Conservation (phyloP, 2,888 invertebrate species). For the Cheilosia urbana region DNA sequence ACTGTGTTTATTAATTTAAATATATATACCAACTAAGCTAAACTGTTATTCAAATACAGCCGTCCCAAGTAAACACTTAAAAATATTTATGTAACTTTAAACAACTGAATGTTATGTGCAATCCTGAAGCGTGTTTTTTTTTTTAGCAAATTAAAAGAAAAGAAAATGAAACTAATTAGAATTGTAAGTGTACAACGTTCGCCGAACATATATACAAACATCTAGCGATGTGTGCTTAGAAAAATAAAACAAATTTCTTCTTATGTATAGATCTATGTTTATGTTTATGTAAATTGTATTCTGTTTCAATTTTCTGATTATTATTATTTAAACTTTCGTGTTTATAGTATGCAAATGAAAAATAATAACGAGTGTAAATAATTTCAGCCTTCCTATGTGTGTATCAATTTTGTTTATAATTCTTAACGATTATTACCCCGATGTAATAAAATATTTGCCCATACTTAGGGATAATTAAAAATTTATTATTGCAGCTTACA, state of each 20-base stretch:
- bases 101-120: conserved; percentile 57
- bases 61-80: conserved; percentile 71
- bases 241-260: conserved; percentile 16
- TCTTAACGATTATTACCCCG: conserved; percentile 44
- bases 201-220: conserved; percentile 31
- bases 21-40: conserved; percentile 37
- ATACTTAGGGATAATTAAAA: conserved; percentile 32
- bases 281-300: conserved; percentile 16
- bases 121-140: conserved; percentile 55
- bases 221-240: conserved; percentile 32
- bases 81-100: conserved; percentile 44
- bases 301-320: conserved; percentile 7
- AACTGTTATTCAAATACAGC: conserved; percentile 66
- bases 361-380: conserved; percentile 48
- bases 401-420: conserved; percentile 44
- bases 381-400: conserved; percentile 28
- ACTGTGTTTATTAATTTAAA: conserved; percentile 44
- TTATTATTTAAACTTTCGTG: conserved; percentile 47
- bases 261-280: conserved; percentile 31
- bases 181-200: conserved; percentile 42
- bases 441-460: conserved; percentile 47
- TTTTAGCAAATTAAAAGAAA: conserved; percentile 23
- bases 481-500: conserved; percentile 15
- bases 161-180: neutral
- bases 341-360: neutral